A percentile compares a stretch with the other conserved stretches of the same genome.
phyloP scores from a whole-genome alignment of 92 coral and sea anemone genomes.

The Phenganax marumi region DNA sequence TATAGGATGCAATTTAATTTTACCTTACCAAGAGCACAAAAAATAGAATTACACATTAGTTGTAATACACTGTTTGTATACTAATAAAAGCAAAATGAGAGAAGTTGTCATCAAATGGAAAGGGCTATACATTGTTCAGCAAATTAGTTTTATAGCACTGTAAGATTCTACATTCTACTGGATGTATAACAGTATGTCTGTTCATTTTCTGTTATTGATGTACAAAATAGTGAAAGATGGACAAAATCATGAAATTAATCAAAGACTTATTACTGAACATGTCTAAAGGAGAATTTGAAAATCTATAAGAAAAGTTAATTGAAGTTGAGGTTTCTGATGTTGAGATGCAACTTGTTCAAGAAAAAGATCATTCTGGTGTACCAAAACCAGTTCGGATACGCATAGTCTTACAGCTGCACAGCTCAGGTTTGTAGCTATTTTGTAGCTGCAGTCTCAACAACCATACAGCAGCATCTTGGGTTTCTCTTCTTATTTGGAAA shows the following conservation, averaged over 20 bases:
- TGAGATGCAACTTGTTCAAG: slow-evolving; percentile 5
- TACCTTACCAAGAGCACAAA: too few species aligned
- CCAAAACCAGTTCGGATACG: slow-evolving; percentile 30
- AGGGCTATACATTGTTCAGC: too few species aligned
- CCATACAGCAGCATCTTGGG: not conserved
- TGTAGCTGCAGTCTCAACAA: slow-evolving; percentile 4
- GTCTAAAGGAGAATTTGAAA: not conserved
- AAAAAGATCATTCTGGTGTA: slow-evolving; percentile 22
- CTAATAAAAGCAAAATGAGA: too few species aligned
- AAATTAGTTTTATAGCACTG: too few species aligned
- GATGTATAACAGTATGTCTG: too few species aligned
- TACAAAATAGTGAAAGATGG: too few species aligned
- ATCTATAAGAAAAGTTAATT: not conserved
- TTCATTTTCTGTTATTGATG: too few species aligned
- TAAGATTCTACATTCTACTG: too few species aligned
- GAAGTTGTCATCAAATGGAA: too few species aligned
- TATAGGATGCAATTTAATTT: too few species aligned
- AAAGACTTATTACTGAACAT: not conserved
- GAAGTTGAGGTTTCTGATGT: slow-evolving; percentile 19
- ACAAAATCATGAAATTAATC: too few species aligned
- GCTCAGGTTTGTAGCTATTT: slow-evolving; percentile 2
- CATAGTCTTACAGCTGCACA: not conserved
- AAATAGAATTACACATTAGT: not conserved
- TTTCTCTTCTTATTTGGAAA: not conserved
- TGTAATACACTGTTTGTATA: too few species aligned